These are phyloP conservation scores for Phaenicophaeus curvirostris DNA, from an alignment of 2,797 vertebrate species.

Conservation along the genomic window DNA sequence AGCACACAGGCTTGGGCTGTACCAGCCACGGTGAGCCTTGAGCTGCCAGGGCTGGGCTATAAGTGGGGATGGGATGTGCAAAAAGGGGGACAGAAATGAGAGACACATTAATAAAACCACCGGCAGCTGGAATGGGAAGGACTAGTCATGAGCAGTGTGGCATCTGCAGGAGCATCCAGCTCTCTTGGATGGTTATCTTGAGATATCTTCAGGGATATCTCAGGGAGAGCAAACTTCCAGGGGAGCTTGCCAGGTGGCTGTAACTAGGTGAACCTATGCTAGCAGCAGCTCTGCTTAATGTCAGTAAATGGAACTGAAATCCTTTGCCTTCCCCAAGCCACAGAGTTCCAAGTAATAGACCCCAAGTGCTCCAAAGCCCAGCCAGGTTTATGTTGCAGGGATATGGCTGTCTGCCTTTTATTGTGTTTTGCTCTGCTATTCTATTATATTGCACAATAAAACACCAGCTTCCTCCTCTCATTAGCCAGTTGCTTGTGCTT, in stretches of 20 bases:
- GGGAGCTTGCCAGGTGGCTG: not conserved
- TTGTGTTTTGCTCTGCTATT: constrained; percentile 30
- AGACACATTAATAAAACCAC: not conserved
- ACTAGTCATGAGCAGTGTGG: not conserved
- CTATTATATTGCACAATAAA: constrained; percentile 46
- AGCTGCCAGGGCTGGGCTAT: not conserved
- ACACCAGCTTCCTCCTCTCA: constrained; percentile 13
- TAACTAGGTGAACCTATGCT: not conserved
- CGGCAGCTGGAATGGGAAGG: not conserved
- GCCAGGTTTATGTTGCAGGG: constrained; percentile 6
- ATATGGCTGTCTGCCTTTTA: constrained; percentile 43
- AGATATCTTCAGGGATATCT: not conserved
- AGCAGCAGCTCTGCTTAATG: not conserved
- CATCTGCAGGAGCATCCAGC: not conserved
- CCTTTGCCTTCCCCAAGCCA: constrained; percentile 13
- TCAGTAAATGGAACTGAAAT: constrained; percentile 44
- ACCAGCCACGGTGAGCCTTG: not conserved
- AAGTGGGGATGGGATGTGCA: not conserved
- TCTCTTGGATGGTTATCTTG: not conserved
- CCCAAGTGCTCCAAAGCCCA: constrained; percentile 12
- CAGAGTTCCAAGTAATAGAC: not conserved
- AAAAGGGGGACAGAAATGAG: not conserved
- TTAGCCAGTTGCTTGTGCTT: constrained; percentile 32
- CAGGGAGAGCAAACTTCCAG: not conserved
- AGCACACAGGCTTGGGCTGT: not conserved